Base-by-base conservation (phyloP, 2,797 vertebrate species). In the Corythornis leucogaster region DNA sequence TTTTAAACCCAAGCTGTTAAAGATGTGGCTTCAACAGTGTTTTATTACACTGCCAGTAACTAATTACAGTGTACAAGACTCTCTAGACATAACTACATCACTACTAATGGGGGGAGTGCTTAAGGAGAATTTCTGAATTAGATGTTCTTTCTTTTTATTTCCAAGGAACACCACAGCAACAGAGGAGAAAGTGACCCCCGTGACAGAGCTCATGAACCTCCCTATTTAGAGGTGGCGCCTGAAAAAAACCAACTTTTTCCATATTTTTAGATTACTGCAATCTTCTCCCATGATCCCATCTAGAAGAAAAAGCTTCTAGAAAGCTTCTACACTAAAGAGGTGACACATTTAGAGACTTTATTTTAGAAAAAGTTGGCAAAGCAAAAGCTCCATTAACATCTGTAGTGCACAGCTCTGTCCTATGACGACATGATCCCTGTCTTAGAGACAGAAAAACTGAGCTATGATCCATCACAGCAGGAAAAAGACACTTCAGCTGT, bases 81-180 rank as follows among this genome's bases (percentile, higher is more conserved):
- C 11, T 66, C 5, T 33, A 63, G 90, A 55, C 40, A 38, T 15
- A 77, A 24, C 7, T 22, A 3, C 4, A 28, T 17, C 9, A 13
- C 5, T 8, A 28, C 9, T 12, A 20, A 71, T 15, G 75, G 0
- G 4, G n/a, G 15, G 19, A 87, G 50, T 1, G 1, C 6, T 57
- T 33, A 54, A 6, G 42, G 16, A 51, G 17, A 68, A 83, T 54
- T 75, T 40, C 10, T 64, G 46, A 51, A 74, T 80, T 25, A n/a
- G 17, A 15, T 35, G 8, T 20, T 80, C 30, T 4, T 54, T 71
- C 9, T 0, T 62, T 83, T 80, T 66, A 42, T 66, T 89, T 80
- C 25, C 55, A 80, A 31, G 24, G 13, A 62, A 19, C 12, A 24
- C 4, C 17, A 40, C 5, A 42, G 15, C 48, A 85, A 50, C 3